Evolutionary conservation across 2,113 vertebrate genomes (phyloP), one percentile per base, ranked within the genome.

Genomic region (Chunga burmeisteri): DNA sequence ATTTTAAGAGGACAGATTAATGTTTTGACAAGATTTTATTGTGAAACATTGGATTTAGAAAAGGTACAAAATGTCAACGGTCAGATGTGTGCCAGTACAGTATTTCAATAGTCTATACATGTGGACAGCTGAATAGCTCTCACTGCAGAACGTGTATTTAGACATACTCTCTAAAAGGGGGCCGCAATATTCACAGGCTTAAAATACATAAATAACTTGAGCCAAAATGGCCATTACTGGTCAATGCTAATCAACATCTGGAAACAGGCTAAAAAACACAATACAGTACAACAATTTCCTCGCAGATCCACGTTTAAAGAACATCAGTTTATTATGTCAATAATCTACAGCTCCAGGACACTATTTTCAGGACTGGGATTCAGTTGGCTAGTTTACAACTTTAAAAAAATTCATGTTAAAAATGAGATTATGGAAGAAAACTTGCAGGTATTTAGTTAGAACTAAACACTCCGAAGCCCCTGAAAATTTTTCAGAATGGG

Each of bases 21-120:
- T 67, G 93, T 98, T 99, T 98, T 98, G 98, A 97, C 94, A 98
- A 97, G 97, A 95, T 99, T 99, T 98, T 98, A 98, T 99, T 99
- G 99, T 99, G 99, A 99, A 99, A 99, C 98, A 98, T 98, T 98
- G 98, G 98, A 98, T 98, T 99, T 99, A 98, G 98, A 98, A 99
- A 99, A 99, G 98, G 99, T 99, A 99, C 99, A 99, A 99, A 99
- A 99, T 98, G 99, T 95, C 98, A 97, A 98, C 70, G 97, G 98
- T 98, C 98, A 96, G 97, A 98, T 98, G 98, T 98, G 98, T 99
- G 98, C 98, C 98, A 97, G 97, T 98, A 98, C 98, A 98, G 97
- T 96, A 97, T 98, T 98, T 96, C 96, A 94, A 97, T 63, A 96
- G 90, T 98, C 96, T 98, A 97, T 98, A 98, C 97, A 98, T 91